Conservation (phyloP, 2,888 invertebrate species). For the Callinectes sapidus region DNA sequence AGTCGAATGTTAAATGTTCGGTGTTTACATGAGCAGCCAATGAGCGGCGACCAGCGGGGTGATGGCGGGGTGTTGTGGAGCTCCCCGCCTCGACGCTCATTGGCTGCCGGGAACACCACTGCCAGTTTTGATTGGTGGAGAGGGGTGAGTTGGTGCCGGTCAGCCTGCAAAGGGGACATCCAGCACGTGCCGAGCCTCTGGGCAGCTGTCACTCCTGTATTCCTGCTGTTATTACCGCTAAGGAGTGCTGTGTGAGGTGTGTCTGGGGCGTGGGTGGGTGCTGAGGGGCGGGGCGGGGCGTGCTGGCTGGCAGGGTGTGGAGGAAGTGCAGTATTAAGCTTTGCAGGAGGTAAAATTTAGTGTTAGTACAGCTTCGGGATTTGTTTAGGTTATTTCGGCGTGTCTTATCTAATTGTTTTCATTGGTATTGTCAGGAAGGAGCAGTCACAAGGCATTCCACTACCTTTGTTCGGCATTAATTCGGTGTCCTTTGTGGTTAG, state of each 20-base stretch:
- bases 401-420: no score
- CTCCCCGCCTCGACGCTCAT: background rate
- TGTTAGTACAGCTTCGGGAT: no score
- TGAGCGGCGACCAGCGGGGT: constrained; percentile 34
- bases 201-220: background rate
- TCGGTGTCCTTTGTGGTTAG: no score
- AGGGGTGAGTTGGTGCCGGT: background rate
- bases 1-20: background rate
- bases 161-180: background rate
- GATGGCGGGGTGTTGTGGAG: background rate
- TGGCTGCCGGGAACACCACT: background rate
- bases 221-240: background rate
- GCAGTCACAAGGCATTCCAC: no score
- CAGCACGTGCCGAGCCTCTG: background rate
- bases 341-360: background rate
- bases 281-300: background rate
- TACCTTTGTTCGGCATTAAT: no score
- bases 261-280: background rate
- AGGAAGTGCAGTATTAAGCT: background rate
- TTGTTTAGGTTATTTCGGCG: background rate
- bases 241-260: background rate
- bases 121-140: background rate
- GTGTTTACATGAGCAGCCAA: constrained; percentile 43
- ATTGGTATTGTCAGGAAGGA: no score
- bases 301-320: background rate